phyloP scores from a whole-genome alignment of 2,113 vertebrate genomes.

The Gallinago jamesoni region DNA sequence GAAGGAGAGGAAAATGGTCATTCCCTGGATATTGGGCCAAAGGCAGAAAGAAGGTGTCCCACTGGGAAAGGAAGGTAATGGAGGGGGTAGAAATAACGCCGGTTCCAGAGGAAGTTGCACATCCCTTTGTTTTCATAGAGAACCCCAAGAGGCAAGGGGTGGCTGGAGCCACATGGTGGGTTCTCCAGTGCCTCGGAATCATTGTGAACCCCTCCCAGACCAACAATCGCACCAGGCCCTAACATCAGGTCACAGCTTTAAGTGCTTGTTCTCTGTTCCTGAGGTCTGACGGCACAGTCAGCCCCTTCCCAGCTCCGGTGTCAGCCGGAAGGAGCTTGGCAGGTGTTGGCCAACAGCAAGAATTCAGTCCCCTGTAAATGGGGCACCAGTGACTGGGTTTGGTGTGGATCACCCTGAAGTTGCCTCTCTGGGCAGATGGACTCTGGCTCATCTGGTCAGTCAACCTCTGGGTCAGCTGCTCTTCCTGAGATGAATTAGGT shows the following conservation, averaged over 20 bases:
- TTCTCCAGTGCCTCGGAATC: too few relatives aligned
- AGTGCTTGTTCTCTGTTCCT: background rate
- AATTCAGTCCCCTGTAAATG: accelerated
- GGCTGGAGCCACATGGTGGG: accelerated
- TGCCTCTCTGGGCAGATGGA: background rate
- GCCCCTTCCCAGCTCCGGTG: background rate
- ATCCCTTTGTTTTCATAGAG: background rate
- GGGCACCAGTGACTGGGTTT: background rate
- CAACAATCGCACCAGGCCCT: too few relatives aligned
- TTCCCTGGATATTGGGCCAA: background rate
- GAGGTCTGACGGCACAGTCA: background rate
- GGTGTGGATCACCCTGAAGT: background rate
- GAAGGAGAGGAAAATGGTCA: background rate
- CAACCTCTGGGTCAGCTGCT: background rate
- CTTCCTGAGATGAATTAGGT: background rate
- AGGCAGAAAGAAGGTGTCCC: background rate
- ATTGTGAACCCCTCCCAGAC: too few relatives aligned
- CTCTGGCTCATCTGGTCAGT: background rate
- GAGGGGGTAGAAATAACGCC: background rate
- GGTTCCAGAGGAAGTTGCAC: background rate
- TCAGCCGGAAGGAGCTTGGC: background rate
- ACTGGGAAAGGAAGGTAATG: background rate
- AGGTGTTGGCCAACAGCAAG: too few relatives aligned
- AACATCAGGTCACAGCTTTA: too few relatives aligned
- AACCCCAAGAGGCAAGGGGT: background rate